phyloP scores from a whole-genome alignment of 2,888 invertebrate species.

The Protophormia terraenovae region DNA sequence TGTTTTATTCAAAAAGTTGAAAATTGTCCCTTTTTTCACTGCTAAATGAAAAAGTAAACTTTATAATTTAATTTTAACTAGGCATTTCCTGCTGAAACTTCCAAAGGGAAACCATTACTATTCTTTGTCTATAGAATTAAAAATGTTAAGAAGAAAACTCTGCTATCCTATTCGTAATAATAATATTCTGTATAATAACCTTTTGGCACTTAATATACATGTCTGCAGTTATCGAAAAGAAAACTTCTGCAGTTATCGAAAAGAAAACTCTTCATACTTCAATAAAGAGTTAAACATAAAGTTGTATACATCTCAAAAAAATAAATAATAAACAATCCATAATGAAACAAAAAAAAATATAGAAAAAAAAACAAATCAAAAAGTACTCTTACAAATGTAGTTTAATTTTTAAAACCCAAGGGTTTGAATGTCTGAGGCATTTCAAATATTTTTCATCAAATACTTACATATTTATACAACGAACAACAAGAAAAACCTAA shows the following conservation, averaged over 20 bases:
- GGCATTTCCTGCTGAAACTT: neutral
- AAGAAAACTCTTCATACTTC: too few species aligned
- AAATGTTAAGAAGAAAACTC: too few species aligned
- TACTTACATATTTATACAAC: neutral
- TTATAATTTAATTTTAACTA: constrained; percentile 37
- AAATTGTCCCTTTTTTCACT: too few species aligned
- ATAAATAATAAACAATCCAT: constrained; percentile 3
- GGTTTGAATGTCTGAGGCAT: constrained; percentile 58
- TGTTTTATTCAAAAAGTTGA: too few species aligned
- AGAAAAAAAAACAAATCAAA: constrained; percentile 33
- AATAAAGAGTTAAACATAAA: constrained; percentile 1
- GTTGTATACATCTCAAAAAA: neutral
- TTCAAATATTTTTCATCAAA: constrained; percentile 62
- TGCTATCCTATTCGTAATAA: neutral
- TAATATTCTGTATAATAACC: constrained; percentile 38
- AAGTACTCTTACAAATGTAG: constrained; percentile 16
- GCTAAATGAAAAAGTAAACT: neutral
- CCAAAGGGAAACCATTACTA: neutral
- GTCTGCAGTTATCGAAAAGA: constrained; percentile 37
- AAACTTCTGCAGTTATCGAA: neutral
- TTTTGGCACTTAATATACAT: constrained; percentile 56
- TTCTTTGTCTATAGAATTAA: neutral
- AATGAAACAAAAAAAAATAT: neutral
- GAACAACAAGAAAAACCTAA: constrained; percentile 32
- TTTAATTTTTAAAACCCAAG: constrained; percentile 38